Evolutionary conservation across 2,113 vertebrate species (phyloP).

Genomic region (Corydoras sp.): DNA sequence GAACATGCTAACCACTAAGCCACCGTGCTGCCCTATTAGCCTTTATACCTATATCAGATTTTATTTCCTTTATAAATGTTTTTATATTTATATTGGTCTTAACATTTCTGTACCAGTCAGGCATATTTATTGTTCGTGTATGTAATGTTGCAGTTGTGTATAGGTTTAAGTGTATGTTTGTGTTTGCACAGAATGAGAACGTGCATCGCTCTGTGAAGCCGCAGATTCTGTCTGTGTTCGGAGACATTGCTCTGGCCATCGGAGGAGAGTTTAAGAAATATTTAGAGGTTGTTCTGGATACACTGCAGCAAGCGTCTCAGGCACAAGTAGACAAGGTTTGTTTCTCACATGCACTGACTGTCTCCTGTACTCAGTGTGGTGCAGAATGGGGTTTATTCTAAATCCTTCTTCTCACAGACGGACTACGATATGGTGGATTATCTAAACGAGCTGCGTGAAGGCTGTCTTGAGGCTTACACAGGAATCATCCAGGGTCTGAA

Average conservation of each 20-base stretch:
- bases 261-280: conserved; percentile 98
- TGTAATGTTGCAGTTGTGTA: no score
- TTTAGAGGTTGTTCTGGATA: conserved; percentile 91
- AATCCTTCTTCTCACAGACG: conserved; percentile 63
- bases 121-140: no score
- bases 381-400: background rate
- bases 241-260: conserved; percentile 93
- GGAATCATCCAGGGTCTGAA: conserved; percentile 96
- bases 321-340: conserved; percentile 94
- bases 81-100: no score
- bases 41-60: no score
- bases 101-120: no score
- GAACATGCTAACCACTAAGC: no score
- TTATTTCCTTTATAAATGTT: no score
- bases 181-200: conserved; percentile 81
- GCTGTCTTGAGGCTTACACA: conserved; percentile 95
- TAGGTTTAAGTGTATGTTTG: no score
- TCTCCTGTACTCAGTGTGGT: background rate
- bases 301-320: conserved; percentile 92
- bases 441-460: conserved; percentile 91
- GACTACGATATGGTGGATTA: conserved; percentile 99
- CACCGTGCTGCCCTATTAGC: no score
- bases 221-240: conserved; percentile 94
- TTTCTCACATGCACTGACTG: background rate
- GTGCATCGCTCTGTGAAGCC: conserved; percentile 97